Conservation (phyloP, 2,888 invertebrate species). For the Polymixis lichenea region DNA sequence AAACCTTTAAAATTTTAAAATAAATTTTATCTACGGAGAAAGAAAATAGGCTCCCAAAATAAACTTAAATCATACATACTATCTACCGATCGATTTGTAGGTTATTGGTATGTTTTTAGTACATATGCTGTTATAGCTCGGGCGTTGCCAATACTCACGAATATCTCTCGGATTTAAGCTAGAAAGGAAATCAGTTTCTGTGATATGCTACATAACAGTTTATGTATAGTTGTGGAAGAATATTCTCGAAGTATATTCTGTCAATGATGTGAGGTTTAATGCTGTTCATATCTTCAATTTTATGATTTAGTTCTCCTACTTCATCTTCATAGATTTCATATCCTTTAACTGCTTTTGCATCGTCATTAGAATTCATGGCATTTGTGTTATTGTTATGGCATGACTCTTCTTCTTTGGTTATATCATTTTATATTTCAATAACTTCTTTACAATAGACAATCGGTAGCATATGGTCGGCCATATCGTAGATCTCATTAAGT, state of each 20-base stretch:
- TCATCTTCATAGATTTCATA: neutral
- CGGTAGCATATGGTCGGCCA: accelerated
- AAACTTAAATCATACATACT: constrained; percentile 31
- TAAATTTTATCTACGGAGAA: neutral
- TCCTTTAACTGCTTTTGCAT: neutral
- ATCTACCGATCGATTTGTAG: constrained; percentile 32
- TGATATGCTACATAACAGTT: constrained; percentile 38
- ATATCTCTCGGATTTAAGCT: constrained; percentile 50
- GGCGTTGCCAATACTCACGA: constrained; percentile 53
- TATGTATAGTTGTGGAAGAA: constrained; percentile 28
- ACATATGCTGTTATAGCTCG: constrained; percentile 49
- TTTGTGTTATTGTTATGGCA: neutral
- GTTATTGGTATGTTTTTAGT: constrained; percentile 59
- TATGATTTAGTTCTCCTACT: neutral
- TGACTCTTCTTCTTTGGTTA: neutral
- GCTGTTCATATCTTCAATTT: constrained; percentile 20
- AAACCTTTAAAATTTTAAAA: neutral
- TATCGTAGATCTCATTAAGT: neutral
- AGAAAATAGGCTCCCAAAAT: constrained; percentile 12
- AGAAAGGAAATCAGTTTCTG: constrained; percentile 62
- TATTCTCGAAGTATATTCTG: constrained; percentile 37
- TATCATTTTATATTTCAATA: neutral
- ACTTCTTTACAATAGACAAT: neutral
- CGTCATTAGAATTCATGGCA: neutral
- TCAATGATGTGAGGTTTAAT: constrained; percentile 27